Conservation (phyloP, 2,113 vertebrate genomes). For the Lepus europaeus region DNA sequence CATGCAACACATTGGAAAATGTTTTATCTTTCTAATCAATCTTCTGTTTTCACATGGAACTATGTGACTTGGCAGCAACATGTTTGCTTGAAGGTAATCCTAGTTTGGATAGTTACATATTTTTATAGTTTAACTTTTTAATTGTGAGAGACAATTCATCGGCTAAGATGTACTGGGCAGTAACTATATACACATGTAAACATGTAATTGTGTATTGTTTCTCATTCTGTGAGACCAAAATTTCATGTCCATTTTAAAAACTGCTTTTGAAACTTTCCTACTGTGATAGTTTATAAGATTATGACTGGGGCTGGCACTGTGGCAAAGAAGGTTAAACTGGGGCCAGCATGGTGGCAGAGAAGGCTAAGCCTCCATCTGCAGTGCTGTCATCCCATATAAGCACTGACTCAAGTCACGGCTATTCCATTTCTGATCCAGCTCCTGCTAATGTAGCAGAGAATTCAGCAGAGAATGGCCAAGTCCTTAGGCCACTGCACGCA, state of each 20-base stretch:
- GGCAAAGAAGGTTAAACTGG: no score
- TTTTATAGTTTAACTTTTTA: background rate
- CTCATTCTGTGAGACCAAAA: constrained; percentile 64
- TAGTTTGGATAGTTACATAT: constrained; percentile 11
- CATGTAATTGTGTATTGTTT: constrained; percentile 54
- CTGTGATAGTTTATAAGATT: constrained; percentile 36
- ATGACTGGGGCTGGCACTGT: background rate
- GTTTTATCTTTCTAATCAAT: constrained; percentile 50
- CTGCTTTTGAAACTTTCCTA: constrained; percentile 51
- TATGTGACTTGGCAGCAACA: constrained; percentile 55
- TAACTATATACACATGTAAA: constrained; percentile 42
- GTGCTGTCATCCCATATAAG: no score
- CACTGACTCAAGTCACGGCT: no score
- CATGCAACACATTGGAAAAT: background rate
- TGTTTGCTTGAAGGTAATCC: constrained; percentile 48
- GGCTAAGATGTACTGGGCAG: constrained; percentile 63
- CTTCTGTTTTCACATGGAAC: constrained; percentile 58
- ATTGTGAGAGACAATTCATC: background rate
- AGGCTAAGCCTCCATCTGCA: no score
- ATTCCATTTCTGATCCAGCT: no score
- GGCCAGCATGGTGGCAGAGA: no score
- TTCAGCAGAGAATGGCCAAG: no score
- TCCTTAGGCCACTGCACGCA: no score
- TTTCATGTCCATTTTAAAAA: constrained; percentile 66
- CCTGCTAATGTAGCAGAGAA: no score